A percentile compares a stretch with the other conserved stretches of the same genome.
Conservation (phyloP, 1,140 invertebrate genomes). For the Drosophila tristis region DNA sequence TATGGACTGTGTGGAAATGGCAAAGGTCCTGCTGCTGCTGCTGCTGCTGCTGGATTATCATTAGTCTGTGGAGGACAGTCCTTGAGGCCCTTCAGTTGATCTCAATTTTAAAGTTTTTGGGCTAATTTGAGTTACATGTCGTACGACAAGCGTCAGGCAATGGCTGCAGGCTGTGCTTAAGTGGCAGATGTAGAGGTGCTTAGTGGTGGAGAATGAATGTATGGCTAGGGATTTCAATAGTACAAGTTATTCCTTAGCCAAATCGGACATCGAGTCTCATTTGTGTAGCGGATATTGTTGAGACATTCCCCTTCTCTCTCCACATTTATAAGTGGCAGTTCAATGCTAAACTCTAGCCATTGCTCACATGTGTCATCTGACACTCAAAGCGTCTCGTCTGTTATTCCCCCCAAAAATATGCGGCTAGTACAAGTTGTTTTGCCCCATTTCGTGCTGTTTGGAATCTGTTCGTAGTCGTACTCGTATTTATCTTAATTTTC, state of each 20-base stretch:
- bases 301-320: too few species aligned
- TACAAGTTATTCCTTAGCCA: too few species aligned
- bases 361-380: too few species aligned
- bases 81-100: not conserved
- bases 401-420: not conserved
- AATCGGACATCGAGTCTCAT: too few species aligned
- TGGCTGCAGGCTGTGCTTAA: too few species aligned
- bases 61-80: not conserved
- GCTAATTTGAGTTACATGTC: slow-evolving; percentile 31
- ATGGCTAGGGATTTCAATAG: too few species aligned
- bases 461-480: slow-evolving; percentile 7
- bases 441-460: slow-evolving; percentile 14
- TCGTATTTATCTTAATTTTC: slow-evolving; percentile 49
- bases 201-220: too few species aligned
- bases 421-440: not conserved
- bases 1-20: slow-evolving; percentile 37
- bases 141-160: not conserved
- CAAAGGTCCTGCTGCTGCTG: slow-evolving; percentile 33
- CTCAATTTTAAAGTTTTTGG: slow-evolving; percentile 18
- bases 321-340: too few species aligned
- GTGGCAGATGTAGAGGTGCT: too few species aligned
- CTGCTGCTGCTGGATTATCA: not conserved
- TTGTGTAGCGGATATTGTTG: too few species aligned
- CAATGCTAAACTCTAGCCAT: too few species aligned
- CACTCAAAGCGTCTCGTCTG: not conserved